A percentile compares a stretch with the other conserved stretches of the same genome.
phyloP scores from a whole-genome alignment of 2,888 invertebrate genomes.

The Polymixis lichenea region DNA sequence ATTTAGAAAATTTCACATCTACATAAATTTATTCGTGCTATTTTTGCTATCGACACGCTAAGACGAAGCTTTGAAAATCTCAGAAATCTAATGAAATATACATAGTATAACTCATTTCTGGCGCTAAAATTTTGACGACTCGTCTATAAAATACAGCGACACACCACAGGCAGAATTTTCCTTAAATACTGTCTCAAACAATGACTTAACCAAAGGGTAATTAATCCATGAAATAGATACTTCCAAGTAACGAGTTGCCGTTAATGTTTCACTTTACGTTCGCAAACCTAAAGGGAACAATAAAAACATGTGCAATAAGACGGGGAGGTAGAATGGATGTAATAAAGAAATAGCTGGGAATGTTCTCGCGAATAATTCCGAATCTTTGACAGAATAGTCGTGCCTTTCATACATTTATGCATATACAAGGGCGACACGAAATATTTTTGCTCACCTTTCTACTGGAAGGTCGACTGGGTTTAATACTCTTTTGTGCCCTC shows the following conservation, averaged over 20 bases:
- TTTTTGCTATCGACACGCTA: too few species aligned
- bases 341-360: conserved; percentile 84
- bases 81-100: not conserved
- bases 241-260: conserved; percentile 55
- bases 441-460: conserved; percentile 57
- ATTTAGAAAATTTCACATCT: too few species aligned
- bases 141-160: not conserved
- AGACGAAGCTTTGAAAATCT: not conserved
- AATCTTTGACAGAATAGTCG: conserved; percentile 71
- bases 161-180: conserved; percentile 11
- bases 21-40: too few species aligned
- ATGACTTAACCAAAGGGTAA: conserved; percentile 49
- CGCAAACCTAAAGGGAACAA: conserved; percentile 73
- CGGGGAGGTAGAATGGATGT: conserved; percentile 77
- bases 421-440: conserved; percentile 52
- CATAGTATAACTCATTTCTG: not conserved
- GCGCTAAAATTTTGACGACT: conserved; percentile 9
- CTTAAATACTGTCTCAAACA: conserved; percentile 24
- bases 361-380: conserved; percentile 78
- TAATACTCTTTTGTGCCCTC: conserved; percentile 42
- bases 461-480: conserved; percentile 23
- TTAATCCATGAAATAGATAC: conserved; percentile 66
- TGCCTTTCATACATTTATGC: conserved; percentile 58
- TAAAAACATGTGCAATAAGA: conserved; percentile 81
- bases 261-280: conserved; percentile 68